Base-by-base conservation (phyloP, 1,140 invertebrate species). In the Sarcophaga bullata region DNA sequence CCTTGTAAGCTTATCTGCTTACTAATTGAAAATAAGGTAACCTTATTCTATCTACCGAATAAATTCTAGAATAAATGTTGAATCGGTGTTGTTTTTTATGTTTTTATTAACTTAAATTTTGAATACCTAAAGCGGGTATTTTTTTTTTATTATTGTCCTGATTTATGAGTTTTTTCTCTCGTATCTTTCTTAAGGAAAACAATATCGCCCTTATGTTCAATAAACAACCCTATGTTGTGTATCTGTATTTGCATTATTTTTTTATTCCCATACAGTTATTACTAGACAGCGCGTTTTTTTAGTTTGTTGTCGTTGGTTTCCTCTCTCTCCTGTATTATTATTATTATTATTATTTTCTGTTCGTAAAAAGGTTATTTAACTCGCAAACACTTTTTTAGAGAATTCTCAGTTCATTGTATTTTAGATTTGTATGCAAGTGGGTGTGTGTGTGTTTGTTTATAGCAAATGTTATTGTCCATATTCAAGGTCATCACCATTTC, bases 401-500 rank as follows among this genome's bases (percentile, higher is more conserved):
- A 37, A 37, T 58, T 58, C 54, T 13, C n/a, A 58, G 62, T 19
- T 68, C 54, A 13, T 1, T 37, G 1, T 4, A 37, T 1, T 37
- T 37, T 4, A 37, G 15, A 15, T 58, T n/a, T 25, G 62, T 68
- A 19, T 58, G n/a, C n/a, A n/a, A n/a, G 54, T n/a, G 54, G n/a
- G n/a, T 58, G n/a, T 58, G 25, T 58, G 54, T n/a, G n/a, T 58
- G n/a, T 58, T 58, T 58, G 25, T 37, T 37, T 37, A 37, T 37
- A n/a, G 19, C 25, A 46, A 75, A 75, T 75, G 73, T 75, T 75
- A 75, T 75, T 75, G 73, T 75, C 73, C 73, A 75, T 15, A 75
- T 75, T 75, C 73, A 75, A 75, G 73, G 73, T 75, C 73, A 75
- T 75, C 73, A 75, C 46, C 73, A 75, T 75, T 47, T 48, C 25